Evolutionary conservation across 2,113 vertebrate species (phyloP), one percentile per base, ranked within the genome.

Genomic region (Semnornis frantzii): DNA sequence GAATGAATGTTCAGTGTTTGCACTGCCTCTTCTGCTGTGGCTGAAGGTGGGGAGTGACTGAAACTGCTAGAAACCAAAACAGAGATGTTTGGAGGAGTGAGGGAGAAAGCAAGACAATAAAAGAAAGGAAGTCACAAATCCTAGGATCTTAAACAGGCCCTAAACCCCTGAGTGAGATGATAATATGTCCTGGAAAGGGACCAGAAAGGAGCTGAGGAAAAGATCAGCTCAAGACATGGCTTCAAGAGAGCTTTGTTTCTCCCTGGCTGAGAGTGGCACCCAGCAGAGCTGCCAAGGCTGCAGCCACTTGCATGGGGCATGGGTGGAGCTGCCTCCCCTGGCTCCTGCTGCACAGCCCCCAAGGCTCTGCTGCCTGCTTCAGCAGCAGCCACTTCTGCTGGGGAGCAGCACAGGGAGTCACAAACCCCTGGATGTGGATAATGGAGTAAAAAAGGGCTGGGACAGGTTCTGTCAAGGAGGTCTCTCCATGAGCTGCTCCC

Each of bases 231-330:
- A 27, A 54, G 66, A 42, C 2, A 4, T 2, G 39, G 10, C 39
- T 88, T 52, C 28, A 46, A 13, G 19, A 37, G 46, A 74, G 50
- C 58, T 77, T 39, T 77, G 52, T 23, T 57, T 33, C 37, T 10
- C 34, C 37, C 37, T 8, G 3, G 52, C 52, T 54, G 27, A 28
- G 65, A 37, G 54, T 1, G 31, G 59, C 31, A 39, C 58, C 52
- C 72, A 62, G 25, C 62, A 33, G 52, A 69, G 25, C 50, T 19
- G 17, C 46, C 24, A n/a, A 37, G 1, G 2, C 62, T 23, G 5
- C 37, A 59, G 34, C 54, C 31, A 2, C 55, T 73, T 17, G 3
- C n/a, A 2, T 0, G 3, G 71, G 15, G 2, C 0, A 6, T 25
- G 71, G 27, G 66, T 48, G 72, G 68, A 44, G 30, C 42, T 33